Percentiles rank a stretch among this genome's conserved stretches.
phyloP scores from a whole-genome alignment of 2,797 vertebrate genomes.

The Halcyon leucocephala region DNA sequence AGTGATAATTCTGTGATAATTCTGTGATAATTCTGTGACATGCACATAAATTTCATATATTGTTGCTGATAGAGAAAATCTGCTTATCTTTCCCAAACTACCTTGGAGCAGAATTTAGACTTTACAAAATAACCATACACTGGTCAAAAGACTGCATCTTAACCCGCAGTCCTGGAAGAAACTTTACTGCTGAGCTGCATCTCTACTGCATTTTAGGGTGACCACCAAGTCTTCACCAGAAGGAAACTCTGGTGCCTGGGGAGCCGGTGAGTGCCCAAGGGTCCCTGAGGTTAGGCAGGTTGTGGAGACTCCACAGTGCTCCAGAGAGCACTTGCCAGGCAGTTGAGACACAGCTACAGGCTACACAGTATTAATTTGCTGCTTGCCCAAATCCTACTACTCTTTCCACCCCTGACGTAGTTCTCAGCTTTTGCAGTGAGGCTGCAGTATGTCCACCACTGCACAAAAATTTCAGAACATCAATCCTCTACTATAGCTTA shows the following conservation, averaged over 20 bases:
- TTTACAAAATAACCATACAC: background rate
- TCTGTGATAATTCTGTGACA: no score
- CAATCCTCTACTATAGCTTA: background rate
- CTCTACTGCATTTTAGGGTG: background rate
- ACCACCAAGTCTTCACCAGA: background rate
- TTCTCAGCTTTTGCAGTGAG: background rate
- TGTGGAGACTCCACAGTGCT: background rate
- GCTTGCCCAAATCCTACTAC: background rate
- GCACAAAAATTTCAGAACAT: background rate
- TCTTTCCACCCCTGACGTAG: accelerated
- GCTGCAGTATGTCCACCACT: background rate
- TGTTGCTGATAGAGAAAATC: background rate
- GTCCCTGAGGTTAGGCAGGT: background rate
- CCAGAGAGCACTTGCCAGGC: background rate
- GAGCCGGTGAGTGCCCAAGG: accelerated
- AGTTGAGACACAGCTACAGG: background rate
- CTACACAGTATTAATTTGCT: background rate
- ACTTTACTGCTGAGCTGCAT: background rate
- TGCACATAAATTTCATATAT: background rate
- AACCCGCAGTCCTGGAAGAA: background rate
- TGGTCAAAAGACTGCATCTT: background rate
- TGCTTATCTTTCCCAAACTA: background rate
- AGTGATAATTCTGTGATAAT: no score
- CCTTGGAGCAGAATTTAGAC: background rate
- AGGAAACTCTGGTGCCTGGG: background rate